Percentiles rank a stretch among this genome's conserved stretches.
phyloP scores from a whole-genome alignment of 1,140 invertebrate species.

The Bombus pyrosoma region DNA sequence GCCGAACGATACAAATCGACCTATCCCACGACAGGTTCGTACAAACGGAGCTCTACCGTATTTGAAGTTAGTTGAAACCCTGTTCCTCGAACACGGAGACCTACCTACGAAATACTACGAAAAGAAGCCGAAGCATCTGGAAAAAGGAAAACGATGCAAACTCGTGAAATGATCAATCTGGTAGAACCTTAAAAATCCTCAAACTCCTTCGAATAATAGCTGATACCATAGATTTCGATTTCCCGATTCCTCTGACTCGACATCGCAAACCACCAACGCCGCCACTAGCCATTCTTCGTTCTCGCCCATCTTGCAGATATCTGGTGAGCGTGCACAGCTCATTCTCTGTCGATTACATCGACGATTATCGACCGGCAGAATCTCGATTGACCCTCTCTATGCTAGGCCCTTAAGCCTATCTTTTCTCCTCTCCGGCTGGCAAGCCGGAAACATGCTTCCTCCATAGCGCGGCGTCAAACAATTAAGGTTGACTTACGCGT shows the following conservation, averaged over 20 bases:
- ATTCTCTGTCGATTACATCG: slow-evolving; percentile 50
- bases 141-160: no score
- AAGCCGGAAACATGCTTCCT: slow-evolving; percentile 3
- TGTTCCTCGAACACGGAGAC: no score
- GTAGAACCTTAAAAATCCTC: background rate
- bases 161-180: no score
- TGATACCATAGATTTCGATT: background rate
- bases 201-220: background rate
- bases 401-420: slow-evolving; percentile 35
- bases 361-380: slow-evolving; percentile 57
- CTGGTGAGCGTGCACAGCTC: background rate
- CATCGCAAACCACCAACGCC: background rate
- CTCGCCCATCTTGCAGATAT: slow-evolving; percentile 44
- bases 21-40: no score
- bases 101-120: no score
- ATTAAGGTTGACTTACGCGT: slow-evolving; percentile 76
- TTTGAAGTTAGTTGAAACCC: no score
- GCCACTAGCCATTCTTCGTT: background rate
- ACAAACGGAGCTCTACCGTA: no score
- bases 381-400: slow-evolving; percentile 47
- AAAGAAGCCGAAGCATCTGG: no score
- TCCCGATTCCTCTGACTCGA: background rate
- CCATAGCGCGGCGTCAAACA: slow-evolving; percentile 68
- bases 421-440: no score
- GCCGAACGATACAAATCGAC: no score